Evolutionary conservation across 2,113 vertebrate genomes (phyloP).

Genomic region (Megalops atlanticus): DNA sequence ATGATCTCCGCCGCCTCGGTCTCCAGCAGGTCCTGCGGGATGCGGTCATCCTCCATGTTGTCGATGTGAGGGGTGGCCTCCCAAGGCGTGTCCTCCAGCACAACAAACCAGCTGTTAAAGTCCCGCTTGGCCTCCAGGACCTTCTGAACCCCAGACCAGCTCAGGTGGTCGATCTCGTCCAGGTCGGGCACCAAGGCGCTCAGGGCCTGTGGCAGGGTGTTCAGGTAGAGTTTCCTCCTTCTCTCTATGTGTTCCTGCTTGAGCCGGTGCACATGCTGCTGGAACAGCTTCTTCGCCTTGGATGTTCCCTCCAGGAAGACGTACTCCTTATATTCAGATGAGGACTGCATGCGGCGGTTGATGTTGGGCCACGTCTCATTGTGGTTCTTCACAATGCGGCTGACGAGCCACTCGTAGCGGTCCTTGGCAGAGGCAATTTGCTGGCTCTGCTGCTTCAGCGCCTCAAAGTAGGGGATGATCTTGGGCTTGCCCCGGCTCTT

Average conservation of each 20-base stretch:
- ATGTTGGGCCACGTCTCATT: conserved; percentile 82
- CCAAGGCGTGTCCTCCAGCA: conserved; percentile 94
- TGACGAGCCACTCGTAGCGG: conserved; percentile 90
- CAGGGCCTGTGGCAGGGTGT: conserved; percentile 81
- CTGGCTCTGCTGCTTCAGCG: conserved; percentile 94
- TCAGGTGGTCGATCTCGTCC: conserved; percentile 88
- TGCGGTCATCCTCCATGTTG: conserved; percentile 80
- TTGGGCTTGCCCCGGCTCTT: conserved; percentile 89
- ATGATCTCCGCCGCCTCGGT: conserved; percentile 77
- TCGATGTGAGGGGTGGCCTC: conserved; percentile 87
- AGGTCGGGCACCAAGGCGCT: conserved; percentile 82
- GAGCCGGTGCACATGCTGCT: conserved; percentile 88
- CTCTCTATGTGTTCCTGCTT: conserved; percentile 94
- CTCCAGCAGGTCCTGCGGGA: conserved; percentile 92
- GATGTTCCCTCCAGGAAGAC: conserved; percentile 90
- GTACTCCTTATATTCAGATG: conserved; percentile 87
- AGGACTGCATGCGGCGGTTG: conserved; percentile 81
- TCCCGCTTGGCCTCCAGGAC: conserved; percentile 87
- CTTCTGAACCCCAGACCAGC: conserved; percentile 82
- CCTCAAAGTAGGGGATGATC: conserved; percentile 95
- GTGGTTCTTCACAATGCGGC: conserved; percentile 85
- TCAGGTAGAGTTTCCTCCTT: conserved; percentile 79
- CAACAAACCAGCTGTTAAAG: conserved; percentile 89
- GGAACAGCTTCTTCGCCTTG: conserved; percentile 94
- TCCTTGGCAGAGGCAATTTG: conserved; percentile 95